Base-by-base conservation (phyloP, 2,888 invertebrate species). In the Chydorus sphaericus region DNA sequence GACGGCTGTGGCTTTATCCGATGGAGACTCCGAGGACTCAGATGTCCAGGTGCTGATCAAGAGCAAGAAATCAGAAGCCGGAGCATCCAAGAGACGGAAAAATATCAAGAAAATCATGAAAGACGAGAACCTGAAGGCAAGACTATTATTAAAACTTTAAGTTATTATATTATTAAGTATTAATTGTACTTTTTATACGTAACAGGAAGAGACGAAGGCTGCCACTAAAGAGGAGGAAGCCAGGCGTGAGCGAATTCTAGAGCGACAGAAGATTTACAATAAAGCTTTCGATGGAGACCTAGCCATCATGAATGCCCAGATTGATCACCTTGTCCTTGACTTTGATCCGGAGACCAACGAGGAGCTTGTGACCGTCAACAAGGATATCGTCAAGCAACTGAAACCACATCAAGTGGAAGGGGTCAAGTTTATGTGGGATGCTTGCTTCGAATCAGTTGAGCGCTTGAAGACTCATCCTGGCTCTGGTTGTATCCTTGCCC, bases 351-450 rank as follows among this genome's bases (percentile, higher is more conserved):
- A 86, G 61, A 84, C 85, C 0, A 86, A 90, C 65, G 77, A 89
- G 64, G 82, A 86, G 16, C 66, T 90, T 11, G 77, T 96, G 0
- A 76, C 81, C 65, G 88, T 96, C 0, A 81, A 92, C 67, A 73
- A 79, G 60, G 79, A 80, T 18, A 74, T 92, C 61, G 79, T 83
- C 1, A 76, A 76, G 59, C 79, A 82, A 62, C 75, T 94, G 66
- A 77, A 77, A 61, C 75, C 74, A 33, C 75, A 71, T 65, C 67
- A 77, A 76, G 76, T 75, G 57, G 77, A 80, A 60, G 93, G 94
- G 59, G 83, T 96, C 7, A 86, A 89, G 68, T 94, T 94, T 66
- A 88, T 94, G 87, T 94, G 89, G 88, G 84, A 93, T 64, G 85
- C 89, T 20, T 85, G 87, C 64, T 86, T 87, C 63, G 94, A 94